phyloP scores from a whole-genome alignment of 2,797 vertebrate genomes.

The Spinibarbus caldwelli region DNA sequence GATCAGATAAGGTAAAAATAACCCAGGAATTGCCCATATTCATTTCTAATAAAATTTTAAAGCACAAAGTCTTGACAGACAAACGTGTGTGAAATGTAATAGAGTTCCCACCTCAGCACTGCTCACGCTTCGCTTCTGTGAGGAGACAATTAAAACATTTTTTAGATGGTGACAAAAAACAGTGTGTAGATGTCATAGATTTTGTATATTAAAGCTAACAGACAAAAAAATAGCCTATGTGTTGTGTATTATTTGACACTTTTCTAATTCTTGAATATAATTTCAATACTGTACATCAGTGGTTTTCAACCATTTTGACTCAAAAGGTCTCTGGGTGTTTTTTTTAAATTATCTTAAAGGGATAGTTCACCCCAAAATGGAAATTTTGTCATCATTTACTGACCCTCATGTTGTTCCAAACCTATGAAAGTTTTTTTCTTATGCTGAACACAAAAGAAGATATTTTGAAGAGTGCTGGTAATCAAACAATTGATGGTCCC shows the following conservation, averaged over 20 bases:
- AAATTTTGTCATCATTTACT: too few species aligned
- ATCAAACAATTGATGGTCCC: too few species aligned
- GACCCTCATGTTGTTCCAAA: too few species aligned
- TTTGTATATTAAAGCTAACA: too few species aligned
- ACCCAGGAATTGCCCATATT: neutral
- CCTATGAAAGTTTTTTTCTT: too few species aligned
- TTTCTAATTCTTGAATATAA: neutral
- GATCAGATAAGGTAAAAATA: neutral
- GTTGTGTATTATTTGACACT: neutral
- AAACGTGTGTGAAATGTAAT: neutral
- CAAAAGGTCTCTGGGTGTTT: neutral
- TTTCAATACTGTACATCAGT: neutral
- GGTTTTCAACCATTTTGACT: neutral
- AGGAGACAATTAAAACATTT: constrained; percentile 9
- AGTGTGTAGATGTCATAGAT: neutral
- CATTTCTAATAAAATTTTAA: neutral
- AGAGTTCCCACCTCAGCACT: constrained; percentile 62
- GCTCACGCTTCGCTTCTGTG: constrained; percentile 71
- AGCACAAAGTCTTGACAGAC: neutral
- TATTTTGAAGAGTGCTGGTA: too few species aligned
- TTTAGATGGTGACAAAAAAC: neutral
- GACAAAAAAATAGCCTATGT: neutral
- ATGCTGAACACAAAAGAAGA: too few species aligned
- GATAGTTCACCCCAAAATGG: too few species aligned
- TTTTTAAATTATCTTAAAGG: too few species aligned